phyloP scores from a whole-genome alignment of 2,113 vertebrate species.

The Mormoops blainvillei region DNA sequence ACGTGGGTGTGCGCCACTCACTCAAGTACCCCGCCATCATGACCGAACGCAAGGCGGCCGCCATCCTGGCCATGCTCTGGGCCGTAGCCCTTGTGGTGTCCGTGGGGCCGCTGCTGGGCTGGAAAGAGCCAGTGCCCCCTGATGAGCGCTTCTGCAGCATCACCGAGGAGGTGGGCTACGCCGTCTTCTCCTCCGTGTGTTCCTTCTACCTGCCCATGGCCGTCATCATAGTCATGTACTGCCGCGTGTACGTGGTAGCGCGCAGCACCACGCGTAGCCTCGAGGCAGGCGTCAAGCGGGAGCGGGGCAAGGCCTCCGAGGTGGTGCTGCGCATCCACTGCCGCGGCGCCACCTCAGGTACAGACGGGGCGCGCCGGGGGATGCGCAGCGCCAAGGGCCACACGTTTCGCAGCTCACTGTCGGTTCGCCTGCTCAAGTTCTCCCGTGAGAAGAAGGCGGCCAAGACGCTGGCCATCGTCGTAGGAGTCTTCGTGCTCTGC shows the following conservation, averaged over 20 bases:
- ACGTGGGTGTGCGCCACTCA: slow-evolving; percentile 96
- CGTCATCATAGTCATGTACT: slow-evolving; percentile 98
- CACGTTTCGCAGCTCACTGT: slow-evolving; percentile 93
- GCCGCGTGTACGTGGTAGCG: slow-evolving; percentile 95
- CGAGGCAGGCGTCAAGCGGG: slow-evolving; percentile 95
- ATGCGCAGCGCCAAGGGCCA: slow-evolving; percentile 85
- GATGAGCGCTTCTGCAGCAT: slow-evolving; percentile 94
- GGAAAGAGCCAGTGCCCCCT: slow-evolving; percentile 93
- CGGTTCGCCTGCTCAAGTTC: slow-evolving; percentile 95
- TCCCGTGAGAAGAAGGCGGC: slow-evolving; percentile 98
- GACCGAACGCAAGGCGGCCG: slow-evolving; percentile 92
- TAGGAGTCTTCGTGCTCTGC: slow-evolving; percentile 97
- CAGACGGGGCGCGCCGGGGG: neutral
- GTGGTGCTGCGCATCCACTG: slow-evolving; percentile 96
- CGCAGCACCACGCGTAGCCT: slow-evolving; percentile 93
- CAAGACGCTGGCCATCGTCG: slow-evolving; percentile 97
- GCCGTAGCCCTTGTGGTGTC: slow-evolving; percentile 93
- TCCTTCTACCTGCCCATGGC: slow-evolving; percentile 97
- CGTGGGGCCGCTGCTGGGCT: slow-evolving; percentile 94
- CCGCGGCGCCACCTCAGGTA: slow-evolving; percentile 72
- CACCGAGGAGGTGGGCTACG: slow-evolving; percentile 96
- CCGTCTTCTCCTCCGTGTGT: slow-evolving; percentile 96
- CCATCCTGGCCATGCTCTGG: slow-evolving; percentile 92
- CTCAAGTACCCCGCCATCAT: slow-evolving; percentile 97
- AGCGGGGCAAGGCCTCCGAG: slow-evolving; percentile 93